Evolutionary conservation across 2,797 vertebrate species (phyloP), one percentile per base, ranked within the genome.

Genomic region (Neopelma chrysocephalum): DNA sequence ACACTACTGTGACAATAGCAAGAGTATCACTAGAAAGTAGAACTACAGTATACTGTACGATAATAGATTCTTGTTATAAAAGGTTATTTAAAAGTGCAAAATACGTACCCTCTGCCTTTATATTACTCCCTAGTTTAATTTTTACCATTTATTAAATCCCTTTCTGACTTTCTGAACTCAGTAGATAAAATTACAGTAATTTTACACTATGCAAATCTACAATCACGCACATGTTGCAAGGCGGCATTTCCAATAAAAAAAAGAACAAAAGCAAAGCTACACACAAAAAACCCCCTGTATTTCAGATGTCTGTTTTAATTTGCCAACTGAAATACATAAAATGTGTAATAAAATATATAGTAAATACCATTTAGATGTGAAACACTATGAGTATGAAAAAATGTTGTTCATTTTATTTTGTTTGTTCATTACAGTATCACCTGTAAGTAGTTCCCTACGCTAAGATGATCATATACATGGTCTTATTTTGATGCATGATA

Each of bases 11-110:
- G 85, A 96, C 96, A 93, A 94, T 36, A 95, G 66, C 82, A 94
- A 96, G 75, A 85, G 65, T 88, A 96, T 73, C 90, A 94, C 95
- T 87, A 79, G 73, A 94, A 96, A 94, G 82, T 94, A 42, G 70
- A 96, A 89, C 86, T 96, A 96, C 60, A 73, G 56, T 82, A 64
- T 84, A 89, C 56, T 53, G 6, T 79, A 96, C 0, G 34, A 84
- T 90, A 94, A 88, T 79, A 93, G 72, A 47, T 90, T 93, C 47
- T 94, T 89, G 11, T 85, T 97, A 96, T 43, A 96, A 97, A 97
- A 96, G 57, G 23, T 89, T 93, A 84, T 95, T 94, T 93, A 84
- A 96, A 96, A 96, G 81, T 97, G 90, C 70, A 97, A 97, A 96
- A 96, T 95, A 96, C 93, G 91, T 89, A 94, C 94, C 94, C 40